Evolutionary conservation across 92 coral and sea anemone genomes (phyloP).

Genomic region (Heteractis magnifica): DNA sequence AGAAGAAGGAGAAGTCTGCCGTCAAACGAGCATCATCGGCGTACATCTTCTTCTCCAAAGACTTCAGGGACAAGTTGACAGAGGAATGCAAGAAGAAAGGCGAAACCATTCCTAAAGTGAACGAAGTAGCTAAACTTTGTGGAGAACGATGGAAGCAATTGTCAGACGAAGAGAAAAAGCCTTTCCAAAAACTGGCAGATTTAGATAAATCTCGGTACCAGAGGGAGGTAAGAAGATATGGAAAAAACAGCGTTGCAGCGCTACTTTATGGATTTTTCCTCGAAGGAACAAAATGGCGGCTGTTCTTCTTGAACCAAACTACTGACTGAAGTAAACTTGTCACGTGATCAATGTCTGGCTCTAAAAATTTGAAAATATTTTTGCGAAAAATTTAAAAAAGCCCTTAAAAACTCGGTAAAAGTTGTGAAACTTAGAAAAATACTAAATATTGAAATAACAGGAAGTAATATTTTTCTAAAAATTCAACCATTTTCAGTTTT

Average conservation of each 20-base stretch:
- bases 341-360: slow-evolving; percentile 46
- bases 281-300: slow-evolving; percentile 70
- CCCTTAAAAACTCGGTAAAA: not conserved
- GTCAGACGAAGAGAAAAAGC: slow-evolving; percentile 65
- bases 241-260: slow-evolving; percentile 16
- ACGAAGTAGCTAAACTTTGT: slow-evolving; percentile 93
- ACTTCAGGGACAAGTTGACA: slow-evolving; percentile 73
- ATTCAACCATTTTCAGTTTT: not conserved
- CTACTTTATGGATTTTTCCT: slow-evolving; percentile 14
- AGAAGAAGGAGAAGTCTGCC: slow-evolving; percentile 56
- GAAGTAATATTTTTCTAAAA: not conserved
- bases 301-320: slow-evolving; percentile 4
- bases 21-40: slow-evolving; percentile 89
- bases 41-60: slow-evolving; percentile 82
- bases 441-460: not conserved
- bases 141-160: slow-evolving; percentile 84
- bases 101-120: slow-evolving; percentile 74
- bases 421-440: not conserved
- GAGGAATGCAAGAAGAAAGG: slow-evolving; percentile 70
- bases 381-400: not conserved
- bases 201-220: slow-evolving; percentile 71
- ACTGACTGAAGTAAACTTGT: slow-evolving; percentile 25
- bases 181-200: slow-evolving; percentile 62
- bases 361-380: not conserved
- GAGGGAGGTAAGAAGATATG: slow-evolving; percentile 62